These are phyloP conservation scores for Brachyalestes nurse DNA, from an alignment of 2,797 vertebrate genomes.

Conservation along the genomic window DNA sequence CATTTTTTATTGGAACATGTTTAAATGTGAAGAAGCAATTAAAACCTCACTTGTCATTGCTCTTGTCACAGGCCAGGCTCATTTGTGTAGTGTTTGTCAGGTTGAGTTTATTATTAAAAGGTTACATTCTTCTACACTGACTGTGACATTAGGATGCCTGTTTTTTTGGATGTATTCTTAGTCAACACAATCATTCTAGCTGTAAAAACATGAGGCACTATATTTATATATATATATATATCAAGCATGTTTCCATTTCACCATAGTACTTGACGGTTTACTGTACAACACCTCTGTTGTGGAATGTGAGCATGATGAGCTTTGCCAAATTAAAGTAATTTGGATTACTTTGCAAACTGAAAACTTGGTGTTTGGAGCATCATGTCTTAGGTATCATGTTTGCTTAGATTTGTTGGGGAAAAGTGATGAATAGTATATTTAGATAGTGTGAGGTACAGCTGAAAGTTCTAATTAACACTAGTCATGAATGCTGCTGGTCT, in stretches of 20 bases:
- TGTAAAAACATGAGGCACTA: not conserved
- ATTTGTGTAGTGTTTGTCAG: slow-evolving; percentile 1
- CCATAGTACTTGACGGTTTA: not conserved
- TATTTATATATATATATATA: too few relatives aligned
- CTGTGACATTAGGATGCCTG: not conserved
- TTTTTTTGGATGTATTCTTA: not conserved
- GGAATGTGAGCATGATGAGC: not conserved
- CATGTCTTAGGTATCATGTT: too few relatives aligned
- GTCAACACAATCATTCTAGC: not conserved
- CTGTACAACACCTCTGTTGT: not conserved
- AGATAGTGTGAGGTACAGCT: too few relatives aligned
- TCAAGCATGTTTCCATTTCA: not conserved
- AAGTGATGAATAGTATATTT: too few relatives aligned
- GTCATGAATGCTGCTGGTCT: not conserved
- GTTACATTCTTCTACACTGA: not conserved
- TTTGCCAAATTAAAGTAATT: not conserved
- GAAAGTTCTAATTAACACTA: too few relatives aligned
- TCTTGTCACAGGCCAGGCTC: not conserved
- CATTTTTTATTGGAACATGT: not conserved
- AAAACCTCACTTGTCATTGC: slow-evolving; percentile 1
- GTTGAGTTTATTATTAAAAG: not conserved
- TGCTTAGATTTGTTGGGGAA: too few relatives aligned
- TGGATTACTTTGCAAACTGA: too few relatives aligned
- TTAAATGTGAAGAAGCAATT: slow-evolving; percentile 25
- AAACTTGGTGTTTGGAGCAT: too few relatives aligned